Evolutionary conservation across 2,113 vertebrate species (phyloP), one percentile per base, ranked within the genome.

Genomic region (Butastur rufipennis): DNA sequence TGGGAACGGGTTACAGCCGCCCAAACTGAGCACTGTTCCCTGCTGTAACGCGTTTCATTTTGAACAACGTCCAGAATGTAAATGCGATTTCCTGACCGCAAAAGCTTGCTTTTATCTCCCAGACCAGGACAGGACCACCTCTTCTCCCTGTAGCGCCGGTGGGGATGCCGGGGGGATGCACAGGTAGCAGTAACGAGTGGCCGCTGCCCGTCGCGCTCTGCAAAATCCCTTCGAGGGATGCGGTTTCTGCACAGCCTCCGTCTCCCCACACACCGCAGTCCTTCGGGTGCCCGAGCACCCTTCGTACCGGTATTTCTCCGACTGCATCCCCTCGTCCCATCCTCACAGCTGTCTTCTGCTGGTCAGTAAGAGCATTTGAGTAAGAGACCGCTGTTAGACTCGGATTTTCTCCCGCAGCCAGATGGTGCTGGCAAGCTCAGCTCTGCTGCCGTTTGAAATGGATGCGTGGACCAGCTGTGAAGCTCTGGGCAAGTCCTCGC

Each of bases 61-160:
- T 59, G 47, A n/a, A 62, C 2, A n/a, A 62, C 2, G 1, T 53
- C 16, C 25, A 9, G 31, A 32, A 34, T 19, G 11, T 18, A 56
- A 26, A 70, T 29, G 32, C 58, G 67, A 53, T 88, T 91, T 94
- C 59, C 23, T 94, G 75, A 65, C 17, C 27, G 2, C 58, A 83
- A 29, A 80, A 80, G 16, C 53, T 34, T 94, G 23, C 20, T 74
- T 86, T 81, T 81, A 14, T 29, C 38, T 70, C 73, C 36, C 6
- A 10, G 65, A 43, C 3, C 16, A 21, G 55, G 48, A 25, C 38
- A 83, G 72, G 47, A 67, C 19, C 17, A 7, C 7, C 4, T 2
- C 50, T 72, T n/a, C 17, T 43, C 34, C 8, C 29, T 10, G 7
- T 7, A 18, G 16, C 0, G 0, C 25, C 16, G 38, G 29, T 32